Base-by-base conservation (phyloP, 2,113 vertebrate species). In the Lonchura striata region DNA sequence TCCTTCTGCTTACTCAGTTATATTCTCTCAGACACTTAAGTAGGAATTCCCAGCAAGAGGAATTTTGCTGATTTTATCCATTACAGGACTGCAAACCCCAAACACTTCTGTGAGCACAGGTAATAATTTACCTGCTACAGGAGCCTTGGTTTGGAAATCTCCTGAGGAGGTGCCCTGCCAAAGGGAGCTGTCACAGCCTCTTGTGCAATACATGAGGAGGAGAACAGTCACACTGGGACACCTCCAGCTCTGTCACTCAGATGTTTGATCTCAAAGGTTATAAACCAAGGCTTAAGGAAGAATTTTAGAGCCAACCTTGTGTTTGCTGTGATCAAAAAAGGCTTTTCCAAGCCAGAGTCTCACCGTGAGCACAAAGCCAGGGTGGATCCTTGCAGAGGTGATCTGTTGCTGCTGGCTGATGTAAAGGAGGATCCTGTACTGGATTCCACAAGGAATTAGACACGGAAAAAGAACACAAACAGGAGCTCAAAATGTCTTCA, bases 391-490 rank as follows among this genome's bases (percentile, higher is more conserved):
- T 63, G 99, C 98, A 33, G 97, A 30, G 9, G 99, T 83, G 63
- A 99, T 97, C 89, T 98, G 98, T 54, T 99, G 99, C 97, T 99
- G 99, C 84, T 99, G 99, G 91, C 98, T 99, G 95, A 99, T 97
- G 92, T 99, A 99, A 82, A 99, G 98, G 92, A 99, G 98, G 92
- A 99, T 97, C 96, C 98, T 99, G 97, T 99, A 99, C 99, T 99
- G 97, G 92, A 98, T 80, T 98, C 91, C 96, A 96, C 30, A 88
- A 96, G 77, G 88, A 57, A 84, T 79, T 44, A 47, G 52, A 44
- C 33, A 82, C 22, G 46, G 33, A 84, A 82, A 39, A 95, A 92
- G 65, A 94, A 88, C 27, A 96, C 63, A 69, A 17, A 93, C 42
- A 95, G 21, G 82, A 79, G 94, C 64, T 91, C 52, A 54, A 91